phyloP scores from a whole-genome alignment of 2,113 vertebrate species.

The Cyanoderma ruficeps region DNA sequence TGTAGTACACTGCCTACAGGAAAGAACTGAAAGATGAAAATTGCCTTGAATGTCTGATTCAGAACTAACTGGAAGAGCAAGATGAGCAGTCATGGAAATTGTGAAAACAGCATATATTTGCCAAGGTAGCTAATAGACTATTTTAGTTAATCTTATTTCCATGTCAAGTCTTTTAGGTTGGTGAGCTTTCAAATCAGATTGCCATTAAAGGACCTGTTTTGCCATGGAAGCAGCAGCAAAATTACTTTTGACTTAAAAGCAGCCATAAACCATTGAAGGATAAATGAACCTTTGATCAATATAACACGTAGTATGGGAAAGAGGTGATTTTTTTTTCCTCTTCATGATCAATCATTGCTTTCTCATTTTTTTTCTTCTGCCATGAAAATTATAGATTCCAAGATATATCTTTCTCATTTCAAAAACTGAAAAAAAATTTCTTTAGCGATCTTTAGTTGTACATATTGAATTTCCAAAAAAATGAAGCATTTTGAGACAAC shows the following conservation, averaged over 20 bases:
- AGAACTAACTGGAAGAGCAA: not conserved
- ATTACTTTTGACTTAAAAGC: not conserved
- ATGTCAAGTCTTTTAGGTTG: not conserved
- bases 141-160: not conserved
- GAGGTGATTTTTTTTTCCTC: not conserved
- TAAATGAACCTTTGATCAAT: not conserved
- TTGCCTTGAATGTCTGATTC: accelerated
- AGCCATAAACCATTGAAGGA: not conserved
- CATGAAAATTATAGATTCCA: not conserved
- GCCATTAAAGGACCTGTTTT: not conserved
- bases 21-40: not conserved
- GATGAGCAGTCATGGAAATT: not conserved
- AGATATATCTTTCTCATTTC: not conserved
- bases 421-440: not conserved
- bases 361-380: not conserved
- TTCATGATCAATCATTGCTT: not conserved
- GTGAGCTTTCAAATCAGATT: not conserved
- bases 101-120: not conserved
- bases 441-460: not conserved
- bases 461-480: not conserved
- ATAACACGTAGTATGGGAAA: not conserved
- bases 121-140: not conserved
- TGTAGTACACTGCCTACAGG: not conserved
- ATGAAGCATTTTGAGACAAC: not conserved
- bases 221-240: not conserved